Base-by-base conservation (phyloP, 2,888 invertebrate species). In the Thecocarcelia acutangulata region DNA sequence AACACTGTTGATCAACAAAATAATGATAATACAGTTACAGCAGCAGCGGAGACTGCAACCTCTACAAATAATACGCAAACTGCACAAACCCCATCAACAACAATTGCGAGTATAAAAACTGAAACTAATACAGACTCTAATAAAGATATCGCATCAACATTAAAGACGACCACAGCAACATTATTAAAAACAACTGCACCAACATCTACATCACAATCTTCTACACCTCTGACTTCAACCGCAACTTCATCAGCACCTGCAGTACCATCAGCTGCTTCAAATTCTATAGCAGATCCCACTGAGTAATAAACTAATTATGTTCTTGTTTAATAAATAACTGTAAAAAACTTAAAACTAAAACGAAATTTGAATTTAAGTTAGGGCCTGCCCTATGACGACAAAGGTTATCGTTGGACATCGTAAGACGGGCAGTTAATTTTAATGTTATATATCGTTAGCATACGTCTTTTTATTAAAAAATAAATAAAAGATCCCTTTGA, bases 271-370 rank as follows among this genome's bases (percentile, higher is more conserved):
- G 75, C 72, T 74, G 58, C 74, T 56, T 61, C 84, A 73, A 85
- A 83, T 59, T 85, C 87, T 75, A 84, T 85, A 69, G 88, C 87
- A 75, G 87, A 87, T 79, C 88, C 87, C 83, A 87, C 88, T 86
- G 88, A 88, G 56, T 83, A 83, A 84, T 87, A 86, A 86, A 85
- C 83, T 84, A 54, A 64, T 19, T 72, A 40, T 54, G 46, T 64
- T 28, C 15, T 9, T 69, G n/a, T 56, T 15, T 50, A 28, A 61
- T 19, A 74, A 74, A 72, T 66, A 66, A 54, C 21, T 73, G 52
- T 77, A 64, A 46, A 52, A 61, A 52, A 54, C 50, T 24, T 17
- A 70, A 72, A 48, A 54, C 19, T 3, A 54, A 54, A 68, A 40
- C 17, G 11, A 17, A 64, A 44, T 40, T 44, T 48, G 40, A 66